A percentile compares a stretch with the other conserved stretches of the same genome.
Evolutionary conservation across 2,888 invertebrate species (phyloP).

Genomic region (Cantharis flavilabris): DNA sequence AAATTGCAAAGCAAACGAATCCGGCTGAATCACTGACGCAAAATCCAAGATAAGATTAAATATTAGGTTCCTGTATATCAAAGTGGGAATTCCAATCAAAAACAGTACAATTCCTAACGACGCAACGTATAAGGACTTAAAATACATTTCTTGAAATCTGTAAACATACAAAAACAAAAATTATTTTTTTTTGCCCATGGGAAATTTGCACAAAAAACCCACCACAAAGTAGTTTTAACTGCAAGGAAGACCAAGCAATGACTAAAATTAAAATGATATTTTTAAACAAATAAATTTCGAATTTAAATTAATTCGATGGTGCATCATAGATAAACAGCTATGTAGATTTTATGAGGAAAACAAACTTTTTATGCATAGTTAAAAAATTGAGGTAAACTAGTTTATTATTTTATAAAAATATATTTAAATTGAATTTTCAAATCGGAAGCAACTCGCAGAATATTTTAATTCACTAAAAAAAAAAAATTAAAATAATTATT

Average conservation of each 20-base stretch:
- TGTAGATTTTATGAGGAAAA: no score
- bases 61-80: background rate
- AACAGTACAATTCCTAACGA: background rate
- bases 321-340: no score
- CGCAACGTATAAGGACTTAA: background rate
- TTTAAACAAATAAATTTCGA: background rate
- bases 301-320: no score
- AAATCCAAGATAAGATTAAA: background rate
- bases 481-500: no score
- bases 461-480: no score
- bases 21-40: slow-evolving; percentile 3
- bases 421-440: no score
- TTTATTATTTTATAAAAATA: no score
- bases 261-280: background rate
- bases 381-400: no score
- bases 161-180: background rate
- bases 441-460: no score
- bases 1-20: slow-evolving; percentile 57
- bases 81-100: background rate
- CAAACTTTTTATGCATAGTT: no score
- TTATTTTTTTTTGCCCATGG: background rate
- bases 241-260: no score
- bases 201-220: background rate
- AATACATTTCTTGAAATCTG: background rate
- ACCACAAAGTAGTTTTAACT: no score